A percentile compares a stretch with the other conserved stretches of the same genome.
Evolutionary conservation across 2,888 invertebrate genomes (phyloP).

Genomic region (Thereva nobilitata): DNA sequence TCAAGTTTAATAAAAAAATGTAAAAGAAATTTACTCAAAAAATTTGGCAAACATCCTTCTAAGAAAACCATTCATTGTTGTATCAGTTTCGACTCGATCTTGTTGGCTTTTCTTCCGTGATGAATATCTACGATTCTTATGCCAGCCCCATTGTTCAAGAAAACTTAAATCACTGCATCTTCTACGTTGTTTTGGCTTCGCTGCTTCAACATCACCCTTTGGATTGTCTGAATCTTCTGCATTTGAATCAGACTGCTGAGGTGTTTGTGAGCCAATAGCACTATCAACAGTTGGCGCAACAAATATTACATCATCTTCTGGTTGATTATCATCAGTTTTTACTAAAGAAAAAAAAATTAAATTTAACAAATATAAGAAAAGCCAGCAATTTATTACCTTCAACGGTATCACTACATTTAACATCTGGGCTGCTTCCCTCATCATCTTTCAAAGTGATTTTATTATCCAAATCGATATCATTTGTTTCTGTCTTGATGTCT

Average conservation of each 20-base stretch:
- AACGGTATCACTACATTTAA: slow-evolving; percentile 1
- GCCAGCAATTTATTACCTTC: slow-evolving; percentile 7
- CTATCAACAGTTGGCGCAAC: slow-evolving; percentile 43
- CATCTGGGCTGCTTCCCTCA: slow-evolving; percentile 55
- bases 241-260: slow-evolving; percentile 47
- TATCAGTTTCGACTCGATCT: slow-evolving; percentile 49
- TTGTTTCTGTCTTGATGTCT: slow-evolving; percentile 41
- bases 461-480: not conserved
- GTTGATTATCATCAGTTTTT: slow-evolving; percentile 46
- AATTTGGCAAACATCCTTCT: slow-evolving; percentile 48
- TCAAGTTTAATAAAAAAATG: not conserved
- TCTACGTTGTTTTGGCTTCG: slow-evolving; percentile 61
- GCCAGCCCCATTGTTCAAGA: slow-evolving; percentile 80
- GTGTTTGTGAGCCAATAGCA: slow-evolving; percentile 44
- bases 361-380: no score
- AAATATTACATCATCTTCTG: slow-evolving; percentile 38
- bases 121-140: slow-evolving; percentile 55
- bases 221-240: slow-evolving; percentile 41
- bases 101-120: slow-evolving; percentile 50
- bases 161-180: slow-evolving; percentile 73
- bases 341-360: slow-evolving; percentile 43
- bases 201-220: slow-evolving; percentile 47
- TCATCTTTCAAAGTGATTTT: slow-evolving; percentile 36
- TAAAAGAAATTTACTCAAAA: slow-evolving; percentile 43
- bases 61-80: slow-evolving; percentile 50